These are phyloP conservation scores for Apodemus agrarius DNA, from an alignment of 2,797 vertebrate species.

Conservation along the genomic window DNA sequence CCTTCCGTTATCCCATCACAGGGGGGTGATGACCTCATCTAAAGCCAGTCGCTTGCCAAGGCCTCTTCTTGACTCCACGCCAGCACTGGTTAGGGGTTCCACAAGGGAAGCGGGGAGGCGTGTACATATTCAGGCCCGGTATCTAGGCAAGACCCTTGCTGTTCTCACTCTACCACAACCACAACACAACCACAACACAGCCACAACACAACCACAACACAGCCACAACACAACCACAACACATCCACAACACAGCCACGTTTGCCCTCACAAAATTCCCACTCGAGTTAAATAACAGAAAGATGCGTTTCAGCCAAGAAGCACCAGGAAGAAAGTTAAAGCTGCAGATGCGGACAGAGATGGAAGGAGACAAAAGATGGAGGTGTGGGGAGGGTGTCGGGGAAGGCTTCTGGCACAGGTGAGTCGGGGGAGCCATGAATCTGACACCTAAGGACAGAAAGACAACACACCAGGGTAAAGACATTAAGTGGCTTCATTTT, in stretches of 20 bases:
- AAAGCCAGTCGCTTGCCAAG: background rate
- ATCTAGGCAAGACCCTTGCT: background rate
- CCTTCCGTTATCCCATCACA: background rate
- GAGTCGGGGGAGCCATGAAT: background rate
- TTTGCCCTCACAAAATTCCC: background rate
- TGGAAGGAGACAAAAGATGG: background rate
- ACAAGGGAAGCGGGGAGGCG: background rate
- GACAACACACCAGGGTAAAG: background rate
- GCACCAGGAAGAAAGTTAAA: background rate
- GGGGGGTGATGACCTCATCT: background rate
- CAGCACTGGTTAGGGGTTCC: background rate
- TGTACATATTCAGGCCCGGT: background rate
- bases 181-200: background rate
- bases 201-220: background rate
- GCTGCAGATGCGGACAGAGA: background rate
- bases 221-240: no score
- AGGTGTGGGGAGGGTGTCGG: background rate
- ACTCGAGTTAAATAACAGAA: background rate
- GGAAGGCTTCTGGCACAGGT: background rate
- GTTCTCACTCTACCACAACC: background rate
- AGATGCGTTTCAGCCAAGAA: background rate
- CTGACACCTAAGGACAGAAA: background rate
- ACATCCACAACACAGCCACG: background rate
- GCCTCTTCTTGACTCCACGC: background rate
- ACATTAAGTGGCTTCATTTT: background rate